Evolutionary conservation across 1,140 invertebrate species (phyloP).

Genomic region (Platyscapa corneri): DNA sequence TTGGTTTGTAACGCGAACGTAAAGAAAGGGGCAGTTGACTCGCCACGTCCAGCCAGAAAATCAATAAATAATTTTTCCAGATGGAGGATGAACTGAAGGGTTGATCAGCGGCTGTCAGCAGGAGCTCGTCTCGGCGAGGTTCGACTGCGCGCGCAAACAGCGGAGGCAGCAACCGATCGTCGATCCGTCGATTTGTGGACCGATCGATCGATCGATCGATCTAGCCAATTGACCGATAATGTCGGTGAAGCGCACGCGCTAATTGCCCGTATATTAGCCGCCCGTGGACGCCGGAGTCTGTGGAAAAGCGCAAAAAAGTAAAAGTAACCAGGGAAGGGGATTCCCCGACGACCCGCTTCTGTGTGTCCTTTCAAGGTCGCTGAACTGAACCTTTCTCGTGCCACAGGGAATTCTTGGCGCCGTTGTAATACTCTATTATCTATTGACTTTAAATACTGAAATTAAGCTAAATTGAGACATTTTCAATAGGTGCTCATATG

Average conservation of each 20-base stretch:
- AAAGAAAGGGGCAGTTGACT: not conserved
- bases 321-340: not conserved
- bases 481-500: too few relatives aligned
- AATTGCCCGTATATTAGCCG: not conserved
- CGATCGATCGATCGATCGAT: too few relatives aligned
- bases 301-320: not conserved
- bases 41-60: not conserved
- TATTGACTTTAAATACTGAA: too few relatives aligned
- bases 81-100: not conserved
- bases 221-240: not conserved
- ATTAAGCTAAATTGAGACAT: too few relatives aligned
- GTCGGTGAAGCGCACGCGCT: not conserved
- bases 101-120: not conserved
- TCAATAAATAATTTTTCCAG: slow-evolving; percentile 2
- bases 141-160: too few relatives aligned
- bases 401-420: not conserved
- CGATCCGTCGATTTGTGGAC: not conserved
- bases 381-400: not conserved
- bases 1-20: not conserved
- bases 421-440: too few relatives aligned
- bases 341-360: not conserved
- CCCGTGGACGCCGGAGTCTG: not conserved
- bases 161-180: not conserved
- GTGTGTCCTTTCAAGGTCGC: not conserved
- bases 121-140: too few relatives aligned